Evolutionary conservation across 2,888 invertebrate species (phyloP), one percentile per base, ranked within the genome.

Genomic region (Drosophila birchii): DNA sequence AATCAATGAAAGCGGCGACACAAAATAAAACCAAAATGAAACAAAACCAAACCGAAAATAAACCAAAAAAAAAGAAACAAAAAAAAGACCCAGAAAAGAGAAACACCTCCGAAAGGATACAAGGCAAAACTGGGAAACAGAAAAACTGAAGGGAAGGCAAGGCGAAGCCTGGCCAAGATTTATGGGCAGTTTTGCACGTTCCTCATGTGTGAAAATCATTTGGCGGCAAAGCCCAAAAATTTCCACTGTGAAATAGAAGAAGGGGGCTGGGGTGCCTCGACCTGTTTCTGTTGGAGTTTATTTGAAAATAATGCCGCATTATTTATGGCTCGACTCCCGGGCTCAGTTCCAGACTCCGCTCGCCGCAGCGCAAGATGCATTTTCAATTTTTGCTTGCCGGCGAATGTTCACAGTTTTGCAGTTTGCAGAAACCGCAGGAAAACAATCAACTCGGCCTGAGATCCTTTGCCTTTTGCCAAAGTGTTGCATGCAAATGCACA

Each of bases 241-340:
- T 41, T 16, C 58, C 57, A 39, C 16, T 32, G 39, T n/a, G 38
- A 20, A n/a, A 36, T 34, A 66, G 43, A 14, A 5, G 5, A 26
- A 26, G 26, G 26, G 23, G 43, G 43, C 39, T 23, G 54, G 43
- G 43, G 45, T 23, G 54, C 20, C 45, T 39, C 36, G 68, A 38
- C 57, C 66, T 64, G 38, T 56, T 73, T 68, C 74, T 74, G 51
- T 12, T 34, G 54, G 80, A 84, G 88, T 88, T 90, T 88, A 86
- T 89, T 87, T 85, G 86, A 86, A 90, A 89, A 89, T 86, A 88
- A 88, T 84, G 86, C 86, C 76, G 76, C 80, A 79, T 86, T 86
- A 88, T 88, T 90, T 88, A 88, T 90, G 84, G 79, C 75, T 59
- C 80, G 72, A 66, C 68, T 55, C 49, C 49, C 38, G 71, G 39